Evolutionary conservation across 1,140 invertebrate genomes (phyloP).

Genomic region (Maniola jurtina): DNA sequence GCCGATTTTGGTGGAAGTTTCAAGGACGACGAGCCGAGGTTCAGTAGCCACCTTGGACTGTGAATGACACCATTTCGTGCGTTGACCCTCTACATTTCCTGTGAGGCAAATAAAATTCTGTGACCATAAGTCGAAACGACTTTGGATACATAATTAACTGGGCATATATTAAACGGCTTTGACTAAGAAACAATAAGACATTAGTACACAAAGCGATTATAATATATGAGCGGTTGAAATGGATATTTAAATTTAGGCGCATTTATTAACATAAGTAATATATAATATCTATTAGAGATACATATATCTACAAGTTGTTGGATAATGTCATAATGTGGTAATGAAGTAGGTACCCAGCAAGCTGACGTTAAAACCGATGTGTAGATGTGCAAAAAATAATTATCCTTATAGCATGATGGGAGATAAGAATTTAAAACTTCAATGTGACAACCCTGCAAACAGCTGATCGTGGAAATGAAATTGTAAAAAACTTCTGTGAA

Average conservation of each 20-base stretch:
- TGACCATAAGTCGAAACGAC: constrained; percentile 39
- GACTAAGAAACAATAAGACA: constrained; percentile 50
- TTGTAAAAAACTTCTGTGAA: no score
- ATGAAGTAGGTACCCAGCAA: no score
- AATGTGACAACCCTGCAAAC: no score
- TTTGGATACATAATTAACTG: constrained; percentile 10
- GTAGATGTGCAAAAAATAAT: no score
- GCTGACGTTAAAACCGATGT: no score
- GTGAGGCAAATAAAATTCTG: constrained; percentile 55
- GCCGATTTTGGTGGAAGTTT: constrained; percentile 63
- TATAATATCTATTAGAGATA: background rate
- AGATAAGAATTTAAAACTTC: no score
- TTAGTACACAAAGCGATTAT: constrained; percentile 41
- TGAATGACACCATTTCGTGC: constrained; percentile 73
- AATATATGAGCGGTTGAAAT: background rate
- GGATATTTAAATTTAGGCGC: background rate
- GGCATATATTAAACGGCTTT: constrained; percentile 15
- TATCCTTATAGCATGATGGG: no score
- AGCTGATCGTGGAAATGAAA: no score
- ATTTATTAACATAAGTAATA: background rate
- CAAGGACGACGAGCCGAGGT: constrained; percentile 69
- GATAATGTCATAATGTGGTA: no score
- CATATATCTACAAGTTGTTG: no score
- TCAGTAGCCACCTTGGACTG: constrained; percentile 70
- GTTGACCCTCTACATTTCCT: constrained; percentile 71